Evolutionary conservation across 2,797 vertebrate species (phyloP).

Genomic region (Chromis chromis): DNA sequence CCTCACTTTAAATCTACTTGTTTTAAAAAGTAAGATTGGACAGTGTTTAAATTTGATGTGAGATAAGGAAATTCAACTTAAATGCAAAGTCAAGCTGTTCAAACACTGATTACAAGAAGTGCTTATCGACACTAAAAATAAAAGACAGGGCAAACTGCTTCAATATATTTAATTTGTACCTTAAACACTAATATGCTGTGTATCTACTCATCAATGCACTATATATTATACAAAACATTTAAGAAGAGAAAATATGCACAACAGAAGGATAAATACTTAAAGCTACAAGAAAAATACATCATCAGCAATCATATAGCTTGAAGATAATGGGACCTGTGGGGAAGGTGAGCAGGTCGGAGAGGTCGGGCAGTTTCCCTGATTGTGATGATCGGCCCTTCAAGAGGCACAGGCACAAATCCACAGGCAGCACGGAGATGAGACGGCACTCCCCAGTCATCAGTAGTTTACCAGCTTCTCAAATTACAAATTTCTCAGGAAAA

Average conservation of each 20-base stretch:
- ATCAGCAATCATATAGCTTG: conserved; percentile 26
- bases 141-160: conserved; percentile 56
- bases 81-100: conserved; percentile 5
- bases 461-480: conserved; percentile 4
- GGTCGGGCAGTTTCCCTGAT: conserved; percentile 59
- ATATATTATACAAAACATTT: conserved; percentile 77
- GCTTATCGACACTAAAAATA: not conserved
- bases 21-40: conserved; percentile 17
- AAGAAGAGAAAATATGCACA: conserved; percentile 58
- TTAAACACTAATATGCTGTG: conserved; percentile 56
- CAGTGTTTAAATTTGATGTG: not conserved
- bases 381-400: conserved; percentile 45
- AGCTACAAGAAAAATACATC: conserved; percentile 57
- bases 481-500: conserved; percentile 18
- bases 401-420: conserved; percentile 77
- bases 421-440: conserved; percentile 55
- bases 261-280: conserved; percentile 46
- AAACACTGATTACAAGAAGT: not conserved
- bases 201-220: conserved; percentile 55
- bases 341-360: conserved; percentile 40
- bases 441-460: conserved; percentile 30
- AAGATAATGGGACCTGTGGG: conserved; percentile 8
- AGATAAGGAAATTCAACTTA: not conserved
- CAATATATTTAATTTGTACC: conserved; percentile 70
- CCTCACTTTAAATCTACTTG: not conserved